A percentile compares a stretch with the other conserved stretches of the same genome.
These are phyloP conservation scores for Calidris pygmaea DNA, from an alignment of 2,113 vertebrate genomes.

Conservation along the genomic window DNA sequence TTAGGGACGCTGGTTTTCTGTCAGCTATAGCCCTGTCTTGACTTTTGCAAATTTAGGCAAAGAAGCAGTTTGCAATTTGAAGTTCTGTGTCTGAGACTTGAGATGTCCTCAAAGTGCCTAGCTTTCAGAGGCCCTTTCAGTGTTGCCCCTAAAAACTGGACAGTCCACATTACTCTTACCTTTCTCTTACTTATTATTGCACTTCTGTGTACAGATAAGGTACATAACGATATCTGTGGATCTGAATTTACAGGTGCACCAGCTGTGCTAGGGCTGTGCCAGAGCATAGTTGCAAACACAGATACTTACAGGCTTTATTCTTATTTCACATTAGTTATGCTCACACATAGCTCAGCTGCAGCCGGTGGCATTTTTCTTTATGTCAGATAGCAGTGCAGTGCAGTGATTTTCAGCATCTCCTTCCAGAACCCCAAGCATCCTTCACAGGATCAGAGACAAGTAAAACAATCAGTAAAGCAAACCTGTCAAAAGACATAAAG, in stretches of 20 bases:
- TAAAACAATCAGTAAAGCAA: background rate
- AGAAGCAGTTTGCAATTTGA: background rate
- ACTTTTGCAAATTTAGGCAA: background rate
- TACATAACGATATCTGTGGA: rapidly evolving
- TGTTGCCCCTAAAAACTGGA: background rate
- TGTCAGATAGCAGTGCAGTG: background rate
- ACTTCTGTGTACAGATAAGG: background rate
- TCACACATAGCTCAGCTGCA: background rate
- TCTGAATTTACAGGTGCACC: background rate
- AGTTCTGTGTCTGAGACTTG: background rate
- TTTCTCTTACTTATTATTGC: background rate
- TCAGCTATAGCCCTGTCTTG: background rate
- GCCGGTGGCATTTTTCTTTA: background rate
- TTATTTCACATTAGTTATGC: background rate
- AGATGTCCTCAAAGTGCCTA: background rate
- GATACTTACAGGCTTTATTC: background rate
- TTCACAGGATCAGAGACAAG: background rate
- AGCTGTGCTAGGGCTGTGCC: background rate
- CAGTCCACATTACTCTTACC: background rate
- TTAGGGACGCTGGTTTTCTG: background rate
- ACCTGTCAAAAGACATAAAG: background rate
- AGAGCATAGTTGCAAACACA: background rate
- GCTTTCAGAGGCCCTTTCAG: background rate
- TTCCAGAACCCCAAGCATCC: background rate
- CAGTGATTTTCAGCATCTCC: background rate